Conservation (phyloP, 2,797 vertebrate genomes). For the Pristis pectinata region DNA sequence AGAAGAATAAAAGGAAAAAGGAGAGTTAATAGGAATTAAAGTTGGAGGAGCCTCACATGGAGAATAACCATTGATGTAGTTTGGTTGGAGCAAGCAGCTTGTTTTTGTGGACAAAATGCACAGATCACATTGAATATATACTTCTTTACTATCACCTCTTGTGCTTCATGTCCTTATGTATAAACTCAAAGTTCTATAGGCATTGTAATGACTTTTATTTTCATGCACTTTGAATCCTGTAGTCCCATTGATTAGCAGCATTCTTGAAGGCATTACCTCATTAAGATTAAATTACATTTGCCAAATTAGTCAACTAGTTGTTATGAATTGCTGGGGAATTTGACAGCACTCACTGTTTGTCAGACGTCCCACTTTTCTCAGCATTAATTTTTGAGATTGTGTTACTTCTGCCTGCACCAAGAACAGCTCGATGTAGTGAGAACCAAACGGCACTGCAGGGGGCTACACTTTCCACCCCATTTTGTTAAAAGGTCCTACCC, state of each 20-base stretch:
- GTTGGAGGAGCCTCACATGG: too few relatives aligned
- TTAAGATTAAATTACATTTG: neutral
- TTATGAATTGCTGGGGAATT: neutral
- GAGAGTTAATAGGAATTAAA: too few relatives aligned
- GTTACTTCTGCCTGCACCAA: neutral
- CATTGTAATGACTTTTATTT: neutral
- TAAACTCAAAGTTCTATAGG: neutral
- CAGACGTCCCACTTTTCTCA: neutral
- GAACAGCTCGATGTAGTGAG: neutral
- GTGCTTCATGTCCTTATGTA: neutral
- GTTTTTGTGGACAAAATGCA: neutral
- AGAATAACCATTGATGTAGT: too few relatives aligned
- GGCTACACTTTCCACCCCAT: neutral
- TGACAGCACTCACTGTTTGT: neutral
- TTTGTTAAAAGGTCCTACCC: neutral
- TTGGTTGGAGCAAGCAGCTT: too few relatives aligned
- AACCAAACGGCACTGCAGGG: neutral
- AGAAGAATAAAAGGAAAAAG: too few relatives aligned
- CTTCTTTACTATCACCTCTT: neutral
- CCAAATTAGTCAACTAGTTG: neutral
- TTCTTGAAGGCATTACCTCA: neutral
- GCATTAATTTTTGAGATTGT: neutral
- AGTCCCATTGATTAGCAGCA: neutral
- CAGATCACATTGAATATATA: neutral
- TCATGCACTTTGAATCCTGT: neutral